Conservation (phyloP, 2,888 invertebrate genomes). For the Drosophila setosimentum region DNA sequence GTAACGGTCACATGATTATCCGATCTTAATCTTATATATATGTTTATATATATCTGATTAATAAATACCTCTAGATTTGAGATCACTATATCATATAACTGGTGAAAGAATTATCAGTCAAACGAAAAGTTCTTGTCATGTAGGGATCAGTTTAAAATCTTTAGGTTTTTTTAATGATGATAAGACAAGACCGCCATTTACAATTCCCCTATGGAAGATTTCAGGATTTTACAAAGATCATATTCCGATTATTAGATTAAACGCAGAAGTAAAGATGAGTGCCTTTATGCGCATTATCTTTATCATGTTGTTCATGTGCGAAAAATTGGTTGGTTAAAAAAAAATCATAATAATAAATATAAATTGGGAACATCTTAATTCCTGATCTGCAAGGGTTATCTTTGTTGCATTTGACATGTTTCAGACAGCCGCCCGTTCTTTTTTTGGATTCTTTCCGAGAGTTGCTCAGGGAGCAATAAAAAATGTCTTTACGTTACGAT, state of each 20-base stretch:
- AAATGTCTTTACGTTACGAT: neutral
- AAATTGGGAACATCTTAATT: neutral
- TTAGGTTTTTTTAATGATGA: no score
- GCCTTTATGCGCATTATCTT: neutral
- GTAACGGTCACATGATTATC: neutral
- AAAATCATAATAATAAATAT: neutral
- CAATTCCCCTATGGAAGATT: neutral
- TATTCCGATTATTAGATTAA: neutral
- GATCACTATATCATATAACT: no score
- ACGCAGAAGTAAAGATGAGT: neutral
- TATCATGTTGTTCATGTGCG: neutral
- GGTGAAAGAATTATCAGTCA: no score
- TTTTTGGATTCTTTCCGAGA: neutral
- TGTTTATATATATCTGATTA: no score
- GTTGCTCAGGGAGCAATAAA: neutral
- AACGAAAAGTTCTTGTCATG: no score
- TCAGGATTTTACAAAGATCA: neutral
- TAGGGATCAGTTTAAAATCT: no score
- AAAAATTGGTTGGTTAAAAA: neutral
- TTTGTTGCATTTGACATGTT: neutral
- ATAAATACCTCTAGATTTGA: no score
- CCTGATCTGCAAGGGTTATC: neutral
- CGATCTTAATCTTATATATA: neutral
- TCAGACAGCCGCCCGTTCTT: neutral
- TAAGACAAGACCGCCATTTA: neutral